Conservation (phyloP, 1,140 invertebrate genomes). For the Sycophaga agraensis region DNA sequence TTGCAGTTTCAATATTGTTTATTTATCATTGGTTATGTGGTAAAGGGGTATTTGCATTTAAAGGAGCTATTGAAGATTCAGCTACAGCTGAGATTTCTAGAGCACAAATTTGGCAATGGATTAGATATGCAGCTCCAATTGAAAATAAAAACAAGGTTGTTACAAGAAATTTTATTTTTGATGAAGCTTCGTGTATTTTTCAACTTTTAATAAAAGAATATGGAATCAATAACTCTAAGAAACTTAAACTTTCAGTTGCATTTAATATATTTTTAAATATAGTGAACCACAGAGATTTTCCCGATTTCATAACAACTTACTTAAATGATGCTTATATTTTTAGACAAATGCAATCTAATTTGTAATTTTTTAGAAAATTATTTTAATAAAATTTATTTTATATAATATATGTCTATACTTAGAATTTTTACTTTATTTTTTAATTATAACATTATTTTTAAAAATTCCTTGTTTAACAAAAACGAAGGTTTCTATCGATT, state of each 20-base stretch:
- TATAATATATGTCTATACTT: too few relatives aligned
- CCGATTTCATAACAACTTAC: slow-evolving; percentile 64
- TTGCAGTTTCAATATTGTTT: slow-evolving; percentile 66
- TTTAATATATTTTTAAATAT: slow-evolving; percentile 61
- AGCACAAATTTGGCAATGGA: slow-evolving; percentile 75
- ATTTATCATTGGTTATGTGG: slow-evolving; percentile 71
- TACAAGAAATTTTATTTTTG: slow-evolving; percentile 55
- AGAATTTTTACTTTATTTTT: too few relatives aligned
- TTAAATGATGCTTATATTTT: slow-evolving; percentile 61
- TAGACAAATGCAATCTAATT: slow-evolving; percentile 57
- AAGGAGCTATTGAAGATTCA: slow-evolving; percentile 70
- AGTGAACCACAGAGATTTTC: slow-evolving; percentile 56
- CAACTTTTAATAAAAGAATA: slow-evolving; percentile 47
- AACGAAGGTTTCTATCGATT: too few relatives aligned
- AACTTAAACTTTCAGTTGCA: slow-evolving; percentile 53
- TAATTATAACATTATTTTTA: too few relatives aligned
- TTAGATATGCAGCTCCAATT: slow-evolving; percentile 59
- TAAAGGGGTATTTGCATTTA: slow-evolving; percentile 67
- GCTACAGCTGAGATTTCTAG: slow-evolving; percentile 75
- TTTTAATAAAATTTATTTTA: slow-evolving; percentile 16
- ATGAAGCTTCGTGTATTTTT: slow-evolving; percentile 39
- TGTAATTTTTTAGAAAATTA: slow-evolving; percentile 28
- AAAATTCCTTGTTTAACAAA: too few relatives aligned
- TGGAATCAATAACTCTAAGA: slow-evolving; percentile 47
- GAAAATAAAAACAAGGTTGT: slow-evolving; percentile 53